These are phyloP conservation scores for Anguilla obscura DNA, from an alignment of 2,797 vertebrate species.

Conservation along the genomic window DNA sequence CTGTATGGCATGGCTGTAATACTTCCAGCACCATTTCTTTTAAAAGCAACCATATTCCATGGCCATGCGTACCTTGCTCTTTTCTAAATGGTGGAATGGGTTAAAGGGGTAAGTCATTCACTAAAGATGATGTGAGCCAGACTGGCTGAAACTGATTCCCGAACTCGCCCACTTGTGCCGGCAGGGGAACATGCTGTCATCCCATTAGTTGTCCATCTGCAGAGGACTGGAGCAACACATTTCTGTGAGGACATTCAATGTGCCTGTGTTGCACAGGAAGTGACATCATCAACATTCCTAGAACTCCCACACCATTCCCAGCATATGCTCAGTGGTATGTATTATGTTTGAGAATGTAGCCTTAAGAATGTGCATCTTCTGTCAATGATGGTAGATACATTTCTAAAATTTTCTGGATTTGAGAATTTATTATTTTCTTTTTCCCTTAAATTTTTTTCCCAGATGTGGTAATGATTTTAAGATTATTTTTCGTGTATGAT, in stretches of 20 bases:
- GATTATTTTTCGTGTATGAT: background rate
- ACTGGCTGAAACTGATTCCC: background rate
- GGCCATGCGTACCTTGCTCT: background rate
- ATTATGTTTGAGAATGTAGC: background rate
- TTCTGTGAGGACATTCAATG: conserved; percentile 26
- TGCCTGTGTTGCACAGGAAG: conserved; percentile 49
- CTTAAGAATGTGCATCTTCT: background rate
- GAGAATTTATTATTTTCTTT: background rate
- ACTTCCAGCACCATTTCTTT: background rate
- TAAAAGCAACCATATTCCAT: background rate
- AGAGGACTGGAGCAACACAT: background rate
- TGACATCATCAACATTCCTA: conserved; percentile 48
- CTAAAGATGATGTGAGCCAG: background rate
- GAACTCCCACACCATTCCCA: background rate
- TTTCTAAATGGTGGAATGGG: background rate
- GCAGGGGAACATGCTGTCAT: conserved; percentile 4
- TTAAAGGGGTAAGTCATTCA: conserved; percentile 18
- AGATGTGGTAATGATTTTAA: background rate
- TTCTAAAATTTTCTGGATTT: background rate
- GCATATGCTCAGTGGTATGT: background rate
- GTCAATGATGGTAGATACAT: background rate
- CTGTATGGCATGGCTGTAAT: background rate
- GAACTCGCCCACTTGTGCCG: conserved; percentile 9
- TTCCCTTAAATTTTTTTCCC: background rate
- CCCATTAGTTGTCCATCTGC: conserved; percentile 20